A percentile compares a stretch with the other conserved stretches of the same genome.
Conservation (phyloP, 2,797 vertebrate genomes). For the Vipera latastei region DNA sequence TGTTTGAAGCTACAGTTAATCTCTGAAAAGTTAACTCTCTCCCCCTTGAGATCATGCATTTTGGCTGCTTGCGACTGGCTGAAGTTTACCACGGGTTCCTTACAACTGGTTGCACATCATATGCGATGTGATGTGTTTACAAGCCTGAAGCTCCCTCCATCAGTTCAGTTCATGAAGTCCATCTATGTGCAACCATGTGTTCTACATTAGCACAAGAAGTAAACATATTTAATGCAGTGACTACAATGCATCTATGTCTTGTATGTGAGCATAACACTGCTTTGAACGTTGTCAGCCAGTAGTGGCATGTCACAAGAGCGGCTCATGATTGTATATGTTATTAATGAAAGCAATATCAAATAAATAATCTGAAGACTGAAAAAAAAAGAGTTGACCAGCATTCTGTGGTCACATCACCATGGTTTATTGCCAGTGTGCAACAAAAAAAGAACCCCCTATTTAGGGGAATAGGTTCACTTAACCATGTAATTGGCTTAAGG, state of each 20-base stretch:
- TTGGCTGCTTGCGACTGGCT: too few species aligned
- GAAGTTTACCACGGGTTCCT: too few species aligned
- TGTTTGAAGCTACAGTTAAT: too few species aligned
- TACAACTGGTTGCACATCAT: neutral
- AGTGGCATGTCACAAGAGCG: slow-evolving; percentile 11
- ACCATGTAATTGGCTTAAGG: too few species aligned
- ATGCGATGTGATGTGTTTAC: neutral
- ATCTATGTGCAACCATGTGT: neutral
- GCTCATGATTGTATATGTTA: slow-evolving; percentile 10
- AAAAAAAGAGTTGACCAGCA: too few species aligned
- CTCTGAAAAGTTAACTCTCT: too few species aligned
- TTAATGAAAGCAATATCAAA: slow-evolving; percentile 50
- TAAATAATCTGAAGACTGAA: neutral
- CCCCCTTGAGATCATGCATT: too few species aligned
- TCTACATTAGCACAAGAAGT: neutral
- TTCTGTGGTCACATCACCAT: too few species aligned
- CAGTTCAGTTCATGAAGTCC: neutral
- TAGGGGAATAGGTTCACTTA: too few species aligned
- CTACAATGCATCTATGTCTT: neutral
- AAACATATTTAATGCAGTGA: neutral
- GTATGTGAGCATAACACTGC: neutral
- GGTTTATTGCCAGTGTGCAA: too few species aligned
- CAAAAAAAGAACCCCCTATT: too few species aligned
- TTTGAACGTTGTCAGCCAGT: neutral
- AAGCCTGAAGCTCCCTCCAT: neutral